These are phyloP conservation scores for Dasyornis broadbenti DNA, from an alignment of 2,113 vertebrate species.

Conservation along the genomic window DNA sequence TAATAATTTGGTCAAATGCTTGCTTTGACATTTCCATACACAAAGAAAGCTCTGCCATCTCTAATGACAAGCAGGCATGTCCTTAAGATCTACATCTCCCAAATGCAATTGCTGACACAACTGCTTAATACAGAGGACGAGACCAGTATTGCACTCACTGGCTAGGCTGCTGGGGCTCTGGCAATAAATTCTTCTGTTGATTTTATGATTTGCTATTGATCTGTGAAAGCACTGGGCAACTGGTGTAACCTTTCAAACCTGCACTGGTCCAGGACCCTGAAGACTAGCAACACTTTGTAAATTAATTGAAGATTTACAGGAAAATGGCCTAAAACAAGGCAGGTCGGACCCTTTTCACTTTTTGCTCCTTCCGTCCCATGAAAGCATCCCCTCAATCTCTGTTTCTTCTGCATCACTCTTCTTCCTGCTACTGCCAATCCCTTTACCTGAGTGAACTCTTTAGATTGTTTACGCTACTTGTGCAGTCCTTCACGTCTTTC, in stretches of 20 bases:
- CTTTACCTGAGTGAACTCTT: background rate
- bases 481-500: background rate
- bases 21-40: background rate
- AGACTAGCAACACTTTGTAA: background rate
- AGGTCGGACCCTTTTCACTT: background rate
- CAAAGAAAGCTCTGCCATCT: background rate
- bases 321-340: background rate
- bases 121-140: accelerated
- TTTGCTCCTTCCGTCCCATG: background rate
- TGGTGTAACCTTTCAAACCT: background rate
- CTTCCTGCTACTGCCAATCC: background rate
- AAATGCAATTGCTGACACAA: background rate
- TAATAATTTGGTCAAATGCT: background rate
- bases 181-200: background rate
- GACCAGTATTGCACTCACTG: background rate
- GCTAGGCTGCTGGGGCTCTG: background rate
- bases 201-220: background rate
- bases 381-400: background rate
- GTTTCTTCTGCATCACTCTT: background rate
- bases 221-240: background rate
- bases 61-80: background rate
- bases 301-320: background rate
- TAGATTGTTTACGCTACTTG: background rate
- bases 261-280: background rate
- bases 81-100: background rate